These are phyloP conservation scores for Apodemia hepburni DNA, from an alignment of 2,888 invertebrate genomes.

Conservation along the genomic window DNA sequence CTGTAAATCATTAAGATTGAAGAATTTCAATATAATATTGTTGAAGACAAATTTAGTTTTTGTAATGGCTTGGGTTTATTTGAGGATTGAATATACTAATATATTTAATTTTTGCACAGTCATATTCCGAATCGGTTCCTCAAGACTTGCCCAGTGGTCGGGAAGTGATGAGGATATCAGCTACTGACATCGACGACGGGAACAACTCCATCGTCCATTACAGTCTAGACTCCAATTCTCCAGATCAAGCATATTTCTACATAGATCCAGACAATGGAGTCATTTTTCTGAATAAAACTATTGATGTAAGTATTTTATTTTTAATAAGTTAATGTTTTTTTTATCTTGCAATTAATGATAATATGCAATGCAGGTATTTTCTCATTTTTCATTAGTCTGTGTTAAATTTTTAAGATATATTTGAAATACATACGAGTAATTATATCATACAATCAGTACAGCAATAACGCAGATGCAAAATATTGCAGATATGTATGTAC, in stretches of 20 bases:
- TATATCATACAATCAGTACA: too few relatives aligned
- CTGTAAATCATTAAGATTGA: neutral
- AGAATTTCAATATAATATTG: neutral
- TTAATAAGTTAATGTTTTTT: neutral
- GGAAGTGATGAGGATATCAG: conserved; percentile 94
- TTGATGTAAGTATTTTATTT: conserved; percentile 80
- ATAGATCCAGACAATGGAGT: conserved; percentile 92
- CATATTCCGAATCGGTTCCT: conserved; percentile 87
- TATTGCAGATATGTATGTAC: too few relatives aligned
- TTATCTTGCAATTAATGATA: neutral
- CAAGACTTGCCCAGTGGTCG: conserved; percentile 86
- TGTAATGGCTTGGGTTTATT: neutral
- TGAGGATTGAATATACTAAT: too few relatives aligned
- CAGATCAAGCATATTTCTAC: conserved; percentile 84
- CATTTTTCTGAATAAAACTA: conserved; percentile 85
- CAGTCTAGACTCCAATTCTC: conserved; percentile 71
- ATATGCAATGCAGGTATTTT: too few relatives aligned
- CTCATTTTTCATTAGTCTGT: too few relatives aligned
- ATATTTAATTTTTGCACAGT: conserved; percentile 49
- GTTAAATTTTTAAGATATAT: too few relatives aligned
- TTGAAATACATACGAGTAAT: too few relatives aligned
- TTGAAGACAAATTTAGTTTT: neutral
- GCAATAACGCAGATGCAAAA: too few relatives aligned
- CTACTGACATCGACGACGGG: conserved; percentile 95
- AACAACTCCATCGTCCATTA: conserved; percentile 93